Evolutionary conservation across 2,113 vertebrate genomes (phyloP).

Genomic region (Channa argus): DNA sequence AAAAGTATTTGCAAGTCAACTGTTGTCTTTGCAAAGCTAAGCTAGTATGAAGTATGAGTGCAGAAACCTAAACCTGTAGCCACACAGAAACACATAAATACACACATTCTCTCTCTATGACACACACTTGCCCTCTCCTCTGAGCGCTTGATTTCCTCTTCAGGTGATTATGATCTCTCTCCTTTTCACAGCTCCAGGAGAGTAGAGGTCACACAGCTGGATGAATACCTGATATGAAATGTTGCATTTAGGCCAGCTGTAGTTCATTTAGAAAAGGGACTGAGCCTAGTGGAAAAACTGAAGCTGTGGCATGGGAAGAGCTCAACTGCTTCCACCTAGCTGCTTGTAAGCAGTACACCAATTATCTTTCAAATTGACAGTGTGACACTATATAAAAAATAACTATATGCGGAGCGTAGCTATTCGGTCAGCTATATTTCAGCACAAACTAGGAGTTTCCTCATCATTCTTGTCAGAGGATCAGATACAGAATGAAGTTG

Average conservation of each 20-base stretch:
- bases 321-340: not conserved
- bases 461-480: slow-evolving; percentile 19
- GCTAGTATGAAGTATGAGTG: slow-evolving; percentile 15
- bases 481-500: slow-evolving; percentile 54
- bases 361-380: not conserved
- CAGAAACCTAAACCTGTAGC: not conserved
- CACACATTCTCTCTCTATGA: slow-evolving; percentile 32
- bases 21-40: slow-evolving; percentile 38
- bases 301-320: not conserved
- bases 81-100: slow-evolving; percentile 24
- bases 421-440: slow-evolving; percentile 9
- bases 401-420: not conserved
- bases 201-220: slow-evolving; percentile 68
- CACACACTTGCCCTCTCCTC: slow-evolving; percentile 16
- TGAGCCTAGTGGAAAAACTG: slow-evolving; percentile 47
- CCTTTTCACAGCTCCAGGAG: slow-evolving; percentile 71
- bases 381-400: not conserved
- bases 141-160: slow-evolving; percentile 67
- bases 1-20: slow-evolving; percentile 57
- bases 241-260: slow-evolving; percentile 67
- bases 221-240: slow-evolving; percentile 76
- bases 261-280: slow-evolving; percentile 63
- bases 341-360: not conserved
- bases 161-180: slow-evolving; percentile 77
- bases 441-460: not conserved